A percentile compares a stretch with the other conserved stretches of the same genome.
Conservation (phyloP, 2,113 vertebrate species). For the Pterocles orientalis region DNA sequence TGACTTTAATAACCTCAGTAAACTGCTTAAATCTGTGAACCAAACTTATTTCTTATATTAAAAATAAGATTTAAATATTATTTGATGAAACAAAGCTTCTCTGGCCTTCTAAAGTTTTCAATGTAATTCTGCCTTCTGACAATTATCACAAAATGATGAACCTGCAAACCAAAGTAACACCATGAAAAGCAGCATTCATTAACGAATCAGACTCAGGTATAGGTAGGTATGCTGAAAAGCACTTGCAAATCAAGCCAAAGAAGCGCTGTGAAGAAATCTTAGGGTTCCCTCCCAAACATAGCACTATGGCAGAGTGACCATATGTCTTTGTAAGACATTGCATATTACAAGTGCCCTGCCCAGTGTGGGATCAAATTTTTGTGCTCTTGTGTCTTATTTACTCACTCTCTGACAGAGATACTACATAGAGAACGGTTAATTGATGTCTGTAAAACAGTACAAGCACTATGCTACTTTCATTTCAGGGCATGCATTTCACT, state of each 20-base stretch:
- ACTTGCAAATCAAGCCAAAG: not conserved
- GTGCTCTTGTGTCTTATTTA: not conserved
- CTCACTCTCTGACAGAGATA: not conserved
- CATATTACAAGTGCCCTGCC: not conserved
- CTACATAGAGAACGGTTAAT: not conserved
- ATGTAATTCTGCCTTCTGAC: not conserved
- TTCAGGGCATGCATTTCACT: not conserved
- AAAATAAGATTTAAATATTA: not conserved
- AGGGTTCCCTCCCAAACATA: not conserved
- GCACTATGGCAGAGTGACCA: not conserved
- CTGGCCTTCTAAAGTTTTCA: not conserved
- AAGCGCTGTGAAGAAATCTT: not conserved
- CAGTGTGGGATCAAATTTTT: not conserved
- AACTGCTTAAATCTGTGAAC: not conserved
- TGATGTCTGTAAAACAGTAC: not conserved
- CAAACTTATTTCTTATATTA: not conserved
- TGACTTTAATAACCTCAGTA: not conserved
- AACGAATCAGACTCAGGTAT: not conserved
- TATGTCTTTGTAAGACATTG: not conserved
- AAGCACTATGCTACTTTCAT: not conserved
- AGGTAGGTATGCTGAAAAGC: not conserved
- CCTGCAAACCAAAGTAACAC: not conserved
- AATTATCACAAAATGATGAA: not conserved
- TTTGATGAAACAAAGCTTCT: not conserved
- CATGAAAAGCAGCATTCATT: not conserved